Evolutionary conservation across 2,113 vertebrate genomes (phyloP), one percentile per base, ranked within the genome.

Genomic region (Callospermophilus lateralis): DNA sequence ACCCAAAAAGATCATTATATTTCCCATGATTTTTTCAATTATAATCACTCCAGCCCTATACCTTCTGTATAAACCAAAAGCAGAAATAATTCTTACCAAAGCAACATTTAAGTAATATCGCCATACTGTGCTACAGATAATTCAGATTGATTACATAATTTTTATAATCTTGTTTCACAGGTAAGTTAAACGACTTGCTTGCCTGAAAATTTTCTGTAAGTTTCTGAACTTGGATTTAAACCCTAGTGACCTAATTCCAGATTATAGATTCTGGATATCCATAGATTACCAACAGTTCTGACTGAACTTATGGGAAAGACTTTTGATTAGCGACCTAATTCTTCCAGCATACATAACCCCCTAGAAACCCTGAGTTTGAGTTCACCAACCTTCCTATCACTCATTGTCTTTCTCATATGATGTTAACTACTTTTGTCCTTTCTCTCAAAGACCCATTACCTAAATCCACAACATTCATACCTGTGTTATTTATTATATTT

Each of bases 31-130:
- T 53, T 67, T 6, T 77, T 95, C 53, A 90, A 39, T 28, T 51
- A 7, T 16, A 80, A 84, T 84, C 65, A 76, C 13, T 58, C n/a
- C 65, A 72, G 20, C 3, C 68, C 26, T 9, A 37, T 28, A 68
- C 8, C 45, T 74, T 5, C 30, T 87, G 15, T 16, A 6, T 84
- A 74, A 79, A 58, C 9, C n/a, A 63, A 30, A 65, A 6, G 15
- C n/a, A 55, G 78, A 86, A 77, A 39, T n/a, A 89, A 73, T 34
- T 90, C 39, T 48, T 74, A 76, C 13, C 42, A 84, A 94, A 89
- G 24, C 51, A 53, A 37, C 79, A 79, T 48, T 83, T 78, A 68
- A 89, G 74, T 48, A 68, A 39, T n/a, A 91, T 77, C 73, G 61
- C 28, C 8, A 79, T 51, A 26, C 24, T 53, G 6, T 77, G n/a